Base-by-base conservation (phyloP, 2,888 invertebrate genomes). In the Nemotelus pantherinus region DNA sequence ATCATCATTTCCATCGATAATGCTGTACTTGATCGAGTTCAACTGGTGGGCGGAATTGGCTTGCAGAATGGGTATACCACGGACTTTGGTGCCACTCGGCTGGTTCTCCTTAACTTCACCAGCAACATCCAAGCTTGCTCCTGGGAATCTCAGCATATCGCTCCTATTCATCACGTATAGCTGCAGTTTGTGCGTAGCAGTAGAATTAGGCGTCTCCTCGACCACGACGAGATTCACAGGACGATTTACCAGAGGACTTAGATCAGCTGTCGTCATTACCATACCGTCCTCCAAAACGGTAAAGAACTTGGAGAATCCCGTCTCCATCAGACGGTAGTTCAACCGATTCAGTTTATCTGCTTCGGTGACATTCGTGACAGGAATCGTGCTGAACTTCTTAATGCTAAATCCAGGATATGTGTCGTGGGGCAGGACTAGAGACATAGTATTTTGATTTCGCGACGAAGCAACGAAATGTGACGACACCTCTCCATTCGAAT, bases 381-480 rank as follows among this genome's bases (percentile, higher is more conserved):
- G 80, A 83, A 82, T 10, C n/a, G 88, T 86, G 80, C 90, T 89
- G 87, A 95, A 94, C 84, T 93, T 92, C 85, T 93, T 93, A 84
- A 96, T 93, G 85, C 94, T 94, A 88, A 93, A 95, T 71, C 96
- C 96, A 2, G 96, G 95, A 85, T 95, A 93, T 82, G 94, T 94
- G 85, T 96, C 96, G 87, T 96, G 95, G 71, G 96, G 95, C 85
- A 96, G 90, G 83, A 95, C 92, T 80, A 87, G 82, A 10, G 87
- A 86, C 84, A 87, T 84, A 67, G 85, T 85, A 79, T 85, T 86
- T 77, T 82, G 81, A 58, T 80, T 81, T 76, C 80, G 80, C 77
- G 78, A 71, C 47, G 78, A 78, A 44, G 75, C 76, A 74, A 48
- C 76, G 68, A 77, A 48, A 48, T 47, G 71, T 39, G 71, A 25